These are phyloP conservation scores for Trachelus iudaicus DNA, from an alignment of 2,888 invertebrate species.

Conservation along the genomic window DNA sequence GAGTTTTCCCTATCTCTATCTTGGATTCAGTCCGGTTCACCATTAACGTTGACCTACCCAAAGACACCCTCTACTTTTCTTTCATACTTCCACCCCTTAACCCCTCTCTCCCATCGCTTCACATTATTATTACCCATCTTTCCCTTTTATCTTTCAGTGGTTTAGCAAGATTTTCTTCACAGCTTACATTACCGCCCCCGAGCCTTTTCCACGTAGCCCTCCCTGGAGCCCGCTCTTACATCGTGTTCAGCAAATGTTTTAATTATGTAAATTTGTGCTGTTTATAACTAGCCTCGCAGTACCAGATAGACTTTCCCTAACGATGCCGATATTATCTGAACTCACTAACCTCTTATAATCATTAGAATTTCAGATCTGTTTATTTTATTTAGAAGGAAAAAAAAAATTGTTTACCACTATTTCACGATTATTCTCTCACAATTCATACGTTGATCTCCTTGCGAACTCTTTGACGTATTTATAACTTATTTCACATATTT, in stretches of 20 bases:
- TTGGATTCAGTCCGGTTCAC: background rate
- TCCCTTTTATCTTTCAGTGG: conserved; percentile 21
- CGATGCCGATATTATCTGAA: too few relatives aligned
- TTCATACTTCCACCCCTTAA: conserved; percentile 11
- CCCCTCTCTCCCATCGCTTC: conserved; percentile 13
- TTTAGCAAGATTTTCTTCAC: conserved; percentile 37
- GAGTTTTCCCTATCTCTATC: conserved; percentile 1
- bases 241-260: conserved; percentile 32
- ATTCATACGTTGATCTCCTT: too few relatives aligned
- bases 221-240: conserved; percentile 10
- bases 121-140: conserved; percentile 22
- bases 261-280: conserved; percentile 46
- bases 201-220: conserved; percentile 23
- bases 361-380: too few relatives aligned
- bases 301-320: conserved; percentile 1
- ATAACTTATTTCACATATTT: too few relatives aligned
- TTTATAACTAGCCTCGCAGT: conserved; percentile 28
- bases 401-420: too few relatives aligned
- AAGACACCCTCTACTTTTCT: conserved; percentile 14
- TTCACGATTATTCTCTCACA: too few relatives aligned
- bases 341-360: too few relatives aligned
- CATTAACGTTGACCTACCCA: too few relatives aligned
- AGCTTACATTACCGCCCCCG: conserved; percentile 34
- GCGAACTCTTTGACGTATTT: too few relatives aligned
- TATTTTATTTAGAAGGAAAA: too few relatives aligned